Evolutionary conservation across 2,113 vertebrate genomes (phyloP).

Genomic region (Forbesichthys papilliferus): DNA sequence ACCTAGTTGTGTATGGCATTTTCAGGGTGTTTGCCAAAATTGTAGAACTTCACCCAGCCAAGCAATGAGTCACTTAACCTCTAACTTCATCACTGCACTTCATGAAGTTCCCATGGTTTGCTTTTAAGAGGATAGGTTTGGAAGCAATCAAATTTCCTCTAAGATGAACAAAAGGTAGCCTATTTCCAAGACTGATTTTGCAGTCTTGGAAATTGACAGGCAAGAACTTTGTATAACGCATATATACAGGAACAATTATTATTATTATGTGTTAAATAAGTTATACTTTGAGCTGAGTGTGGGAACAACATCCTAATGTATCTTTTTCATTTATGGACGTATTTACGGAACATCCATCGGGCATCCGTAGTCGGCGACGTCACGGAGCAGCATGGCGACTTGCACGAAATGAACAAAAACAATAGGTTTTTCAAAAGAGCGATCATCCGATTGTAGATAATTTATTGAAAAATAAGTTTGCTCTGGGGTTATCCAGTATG

Average conservation of each 20-base stretch:
- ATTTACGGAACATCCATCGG: conserved; percentile 3
- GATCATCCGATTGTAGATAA: neutral
- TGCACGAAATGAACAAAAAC: neutral
- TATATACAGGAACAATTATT: too few relatives aligned
- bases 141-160: neutral
- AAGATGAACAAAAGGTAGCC: neutral
- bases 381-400: conserved; percentile 49
- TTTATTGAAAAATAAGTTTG: neutral
- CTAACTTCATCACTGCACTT: conserved; percentile 2
- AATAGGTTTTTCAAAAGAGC: neutral
- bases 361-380: conserved; percentile 60
- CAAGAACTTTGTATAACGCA: too few relatives aligned
- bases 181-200: neutral
- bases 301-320: too few relatives aligned
- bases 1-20: conserved; percentile 3
- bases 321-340: too few relatives aligned
- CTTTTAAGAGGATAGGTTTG: neutral
- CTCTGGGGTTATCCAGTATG: too few relatives aligned
- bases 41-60: conserved; percentile 5
- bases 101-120: neutral
- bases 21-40: conserved; percentile 7
- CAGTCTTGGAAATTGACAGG: neutral
- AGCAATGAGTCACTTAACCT: conserved; percentile 10
- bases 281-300: too few relatives aligned
- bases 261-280: too few relatives aligned